phyloP scores from a whole-genome alignment of 2,113 vertebrate genomes.

The Rhineura floridana region DNA sequence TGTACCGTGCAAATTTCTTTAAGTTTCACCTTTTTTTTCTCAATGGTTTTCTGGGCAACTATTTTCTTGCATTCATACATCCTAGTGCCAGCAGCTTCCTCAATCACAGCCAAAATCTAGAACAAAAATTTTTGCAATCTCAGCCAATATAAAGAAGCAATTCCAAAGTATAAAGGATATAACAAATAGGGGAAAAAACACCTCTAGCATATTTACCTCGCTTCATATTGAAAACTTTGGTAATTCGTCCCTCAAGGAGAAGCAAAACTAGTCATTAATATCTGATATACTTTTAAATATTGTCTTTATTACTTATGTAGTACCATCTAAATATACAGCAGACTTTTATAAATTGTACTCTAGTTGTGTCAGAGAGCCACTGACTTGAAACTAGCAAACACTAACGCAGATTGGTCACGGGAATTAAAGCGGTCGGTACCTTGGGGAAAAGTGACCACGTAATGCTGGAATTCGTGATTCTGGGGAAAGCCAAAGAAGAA shows the following conservation, averaged over 20 bases:
- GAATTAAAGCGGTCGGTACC: no score
- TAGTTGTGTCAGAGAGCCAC: not conserved
- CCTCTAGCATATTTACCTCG: slow-evolving; percentile 85
- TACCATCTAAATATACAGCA: not conserved
- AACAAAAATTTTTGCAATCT: slow-evolving; percentile 21
- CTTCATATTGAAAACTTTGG: slow-evolving; percentile 98
- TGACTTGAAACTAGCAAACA: not conserved
- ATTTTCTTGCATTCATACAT: slow-evolving; percentile 97
- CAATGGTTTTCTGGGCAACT: slow-evolving; percentile 90
- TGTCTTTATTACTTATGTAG: not conserved
- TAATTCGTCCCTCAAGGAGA: slow-evolving; percentile 89
- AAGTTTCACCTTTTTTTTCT: slow-evolving; percentile 93
- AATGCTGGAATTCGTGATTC: no score
- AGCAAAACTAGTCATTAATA: slow-evolving; percentile 21
- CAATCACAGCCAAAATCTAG: slow-evolving; percentile 94
- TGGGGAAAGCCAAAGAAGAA: no score
- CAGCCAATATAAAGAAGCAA: not conserved
- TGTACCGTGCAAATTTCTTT: slow-evolving; percentile 88
- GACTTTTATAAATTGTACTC: not conserved
- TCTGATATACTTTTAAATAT: not conserved
- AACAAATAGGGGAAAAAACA: not conserved
- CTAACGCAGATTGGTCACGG: no score
- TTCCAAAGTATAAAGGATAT: not conserved
- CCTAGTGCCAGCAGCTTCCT: slow-evolving; percentile 95
- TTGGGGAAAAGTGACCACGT: no score